Evolutionary conservation across 2,113 vertebrate genomes (phyloP).

Genomic region (Mesitornis unicolor): DNA sequence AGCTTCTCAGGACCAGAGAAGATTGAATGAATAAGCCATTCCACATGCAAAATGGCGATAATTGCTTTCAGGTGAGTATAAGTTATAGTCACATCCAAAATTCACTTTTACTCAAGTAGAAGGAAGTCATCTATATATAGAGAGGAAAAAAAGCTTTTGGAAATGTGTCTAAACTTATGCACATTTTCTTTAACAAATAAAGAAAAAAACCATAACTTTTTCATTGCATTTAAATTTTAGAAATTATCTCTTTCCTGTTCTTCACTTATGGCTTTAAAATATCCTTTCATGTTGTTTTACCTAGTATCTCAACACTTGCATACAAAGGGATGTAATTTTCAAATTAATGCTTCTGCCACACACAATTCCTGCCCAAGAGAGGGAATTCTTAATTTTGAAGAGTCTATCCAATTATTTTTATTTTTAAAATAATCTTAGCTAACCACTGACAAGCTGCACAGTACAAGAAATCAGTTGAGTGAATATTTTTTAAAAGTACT

Average conservation of each 20-base stretch:
- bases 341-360: neutral
- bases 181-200: neutral
- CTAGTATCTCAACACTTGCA: neutral
- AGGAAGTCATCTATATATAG: rapidly evolving
- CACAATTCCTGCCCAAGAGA: neutral
- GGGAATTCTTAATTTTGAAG: neutral
- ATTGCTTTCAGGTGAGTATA: neutral
- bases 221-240: neutral
- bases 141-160: rapidly evolving
- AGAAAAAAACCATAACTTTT: neutral
- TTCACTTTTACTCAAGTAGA: neutral
- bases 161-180: neutral
- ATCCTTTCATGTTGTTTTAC: neutral
- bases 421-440: conserved; percentile 12
- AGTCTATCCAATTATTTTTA: conserved; percentile 4
- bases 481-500: neutral
- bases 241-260: neutral
- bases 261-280: neutral
- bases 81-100: neutral
- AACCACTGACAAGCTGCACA: neutral
- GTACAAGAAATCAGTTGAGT: neutral
- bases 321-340: neutral
- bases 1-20: neutral
- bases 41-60: neutral
- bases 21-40: neutral